Percentiles rank a stretch among this genome's conserved stretches.
These are phyloP conservation scores for Corythornis madagascariensis DNA, from an alignment of 2,113 vertebrate genomes.

Conservation along the genomic window DNA sequence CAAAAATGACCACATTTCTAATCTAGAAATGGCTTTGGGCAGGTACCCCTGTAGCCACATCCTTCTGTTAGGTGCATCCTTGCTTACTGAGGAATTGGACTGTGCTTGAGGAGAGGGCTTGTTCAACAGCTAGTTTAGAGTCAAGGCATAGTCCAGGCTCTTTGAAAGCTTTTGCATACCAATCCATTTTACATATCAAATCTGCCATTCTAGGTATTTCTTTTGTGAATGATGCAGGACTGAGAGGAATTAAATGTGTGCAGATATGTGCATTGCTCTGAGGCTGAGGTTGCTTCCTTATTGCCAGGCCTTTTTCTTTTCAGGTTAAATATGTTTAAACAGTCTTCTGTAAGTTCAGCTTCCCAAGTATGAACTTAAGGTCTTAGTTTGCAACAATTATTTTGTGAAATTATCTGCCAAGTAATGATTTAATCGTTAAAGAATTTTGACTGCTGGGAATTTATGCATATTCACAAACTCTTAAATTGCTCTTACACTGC, in stretches of 20 bases:
- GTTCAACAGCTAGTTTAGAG: background rate
- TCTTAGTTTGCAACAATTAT: background rate
- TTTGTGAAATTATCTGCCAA: background rate
- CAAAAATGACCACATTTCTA: slow-evolving; percentile 33
- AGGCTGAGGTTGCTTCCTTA: background rate
- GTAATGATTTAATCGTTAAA: background rate
- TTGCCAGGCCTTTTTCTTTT: background rate
- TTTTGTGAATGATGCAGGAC: background rate
- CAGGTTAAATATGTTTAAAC: background rate
- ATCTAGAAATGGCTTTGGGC: slow-evolving; percentile 51
- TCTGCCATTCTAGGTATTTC: background rate
- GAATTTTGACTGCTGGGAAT: background rate
- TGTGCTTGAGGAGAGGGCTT: background rate
- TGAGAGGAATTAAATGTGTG: background rate
- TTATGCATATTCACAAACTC: background rate
- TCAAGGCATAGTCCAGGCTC: background rate
- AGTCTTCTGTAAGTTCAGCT: background rate
- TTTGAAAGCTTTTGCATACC: background rate
- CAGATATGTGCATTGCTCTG: background rate
- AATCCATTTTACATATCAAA: background rate
- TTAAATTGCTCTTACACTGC: background rate
- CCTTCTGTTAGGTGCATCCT: slow-evolving; percentile 1
- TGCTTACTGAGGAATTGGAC: slow-evolving; percentile 3
- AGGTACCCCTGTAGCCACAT: background rate
- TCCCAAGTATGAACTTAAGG: background rate